These are phyloP conservation scores for Symphodus melops DNA, from an alignment of 2,113 vertebrate species.

Conservation along the genomic window DNA sequence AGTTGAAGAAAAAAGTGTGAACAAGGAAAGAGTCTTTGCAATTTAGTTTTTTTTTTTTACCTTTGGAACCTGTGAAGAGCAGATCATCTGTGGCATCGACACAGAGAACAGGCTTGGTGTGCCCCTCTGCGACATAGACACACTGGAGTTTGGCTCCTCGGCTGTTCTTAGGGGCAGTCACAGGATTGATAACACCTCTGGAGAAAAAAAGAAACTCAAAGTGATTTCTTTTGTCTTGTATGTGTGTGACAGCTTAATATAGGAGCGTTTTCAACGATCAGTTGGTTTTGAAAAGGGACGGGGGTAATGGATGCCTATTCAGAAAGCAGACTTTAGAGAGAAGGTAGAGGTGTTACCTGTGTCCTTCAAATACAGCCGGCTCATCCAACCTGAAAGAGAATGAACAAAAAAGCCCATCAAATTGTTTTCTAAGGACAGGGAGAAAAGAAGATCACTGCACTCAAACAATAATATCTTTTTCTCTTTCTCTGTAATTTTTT, in stretches of 20 bases:
- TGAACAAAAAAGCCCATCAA: neutral
- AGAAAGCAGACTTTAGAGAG: too few species aligned
- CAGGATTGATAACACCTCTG: slow-evolving; percentile 94
- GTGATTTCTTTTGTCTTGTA: neutral
- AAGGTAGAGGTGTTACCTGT: slow-evolving; percentile 54
- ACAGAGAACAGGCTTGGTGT: slow-evolving; percentile 94
- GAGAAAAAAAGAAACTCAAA: neutral
- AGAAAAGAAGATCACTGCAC: too few species aligned
- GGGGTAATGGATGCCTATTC: neutral
- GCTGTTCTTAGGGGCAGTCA: slow-evolving; percentile 82
- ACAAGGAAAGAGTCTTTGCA: neutral
- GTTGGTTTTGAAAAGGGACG: neutral
- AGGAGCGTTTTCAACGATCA: neutral
- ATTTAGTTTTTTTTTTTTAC: slow-evolving; percentile 64
- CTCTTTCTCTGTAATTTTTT: too few species aligned
- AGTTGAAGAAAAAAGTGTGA: too few species aligned
- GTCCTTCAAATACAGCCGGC: slow-evolving; percentile 54
- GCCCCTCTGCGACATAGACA: slow-evolving; percentile 91
- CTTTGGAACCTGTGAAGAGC: slow-evolving; percentile 98
- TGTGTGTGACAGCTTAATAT: neutral
- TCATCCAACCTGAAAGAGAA: slow-evolving; percentile 64
- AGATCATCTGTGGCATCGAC: slow-evolving; percentile 96
- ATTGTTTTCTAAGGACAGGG: neutral
- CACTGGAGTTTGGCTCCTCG: slow-evolving; percentile 86
- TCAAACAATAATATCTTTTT: too few species aligned